Evolutionary conservation across 2,797 vertebrate species (phyloP).

Genomic region (Distichodus sexfasciatus): DNA sequence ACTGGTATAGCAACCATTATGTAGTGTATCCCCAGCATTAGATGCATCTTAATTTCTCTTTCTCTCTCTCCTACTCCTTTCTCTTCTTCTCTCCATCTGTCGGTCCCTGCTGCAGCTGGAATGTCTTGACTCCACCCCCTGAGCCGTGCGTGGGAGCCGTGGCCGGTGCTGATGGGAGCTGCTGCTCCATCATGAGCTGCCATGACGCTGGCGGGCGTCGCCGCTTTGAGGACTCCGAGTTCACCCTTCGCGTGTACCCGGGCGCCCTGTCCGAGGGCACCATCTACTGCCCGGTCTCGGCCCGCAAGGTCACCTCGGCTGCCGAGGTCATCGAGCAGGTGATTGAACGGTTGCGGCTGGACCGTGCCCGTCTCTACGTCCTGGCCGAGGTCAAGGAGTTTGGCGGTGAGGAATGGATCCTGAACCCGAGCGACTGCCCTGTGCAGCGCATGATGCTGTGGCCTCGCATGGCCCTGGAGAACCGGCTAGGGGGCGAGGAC

Average conservation of each 20-base stretch:
- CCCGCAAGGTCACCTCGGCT: constrained; percentile 89
- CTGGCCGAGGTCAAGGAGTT: constrained; percentile 98
- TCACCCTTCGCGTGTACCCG: constrained; percentile 91
- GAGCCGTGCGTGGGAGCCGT: constrained; percentile 66
- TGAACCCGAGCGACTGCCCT: constrained; percentile 94
- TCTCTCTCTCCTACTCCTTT: constrained; percentile 6
- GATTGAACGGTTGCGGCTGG: constrained; percentile 86
- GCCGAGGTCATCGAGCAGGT: constrained; percentile 95
- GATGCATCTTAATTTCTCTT: background rate
- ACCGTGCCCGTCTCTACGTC: constrained; percentile 91
- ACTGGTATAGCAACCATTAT: too few species aligned
- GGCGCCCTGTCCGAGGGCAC: constrained; percentile 91
- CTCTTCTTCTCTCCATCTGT: constrained; percentile 25
- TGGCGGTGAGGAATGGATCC: constrained; percentile 98
- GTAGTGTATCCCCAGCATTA: too few species aligned
- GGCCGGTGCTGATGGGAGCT: constrained; percentile 77
- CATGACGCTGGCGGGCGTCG: constrained; percentile 93
- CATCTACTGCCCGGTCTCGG: constrained; percentile 93
- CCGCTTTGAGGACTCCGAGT: constrained; percentile 94
- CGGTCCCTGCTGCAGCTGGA: constrained; percentile 62
- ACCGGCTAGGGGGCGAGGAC: constrained; percentile 87
- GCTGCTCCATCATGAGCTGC: constrained; percentile 91
- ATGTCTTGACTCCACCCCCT: constrained; percentile 75
- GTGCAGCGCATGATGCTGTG: constrained; percentile 98
- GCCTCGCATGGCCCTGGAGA: constrained; percentile 94